These are phyloP conservation scores for Drosophila mimetica DNA, from an alignment of 2,888 invertebrate species.

Conservation along the genomic window DNA sequence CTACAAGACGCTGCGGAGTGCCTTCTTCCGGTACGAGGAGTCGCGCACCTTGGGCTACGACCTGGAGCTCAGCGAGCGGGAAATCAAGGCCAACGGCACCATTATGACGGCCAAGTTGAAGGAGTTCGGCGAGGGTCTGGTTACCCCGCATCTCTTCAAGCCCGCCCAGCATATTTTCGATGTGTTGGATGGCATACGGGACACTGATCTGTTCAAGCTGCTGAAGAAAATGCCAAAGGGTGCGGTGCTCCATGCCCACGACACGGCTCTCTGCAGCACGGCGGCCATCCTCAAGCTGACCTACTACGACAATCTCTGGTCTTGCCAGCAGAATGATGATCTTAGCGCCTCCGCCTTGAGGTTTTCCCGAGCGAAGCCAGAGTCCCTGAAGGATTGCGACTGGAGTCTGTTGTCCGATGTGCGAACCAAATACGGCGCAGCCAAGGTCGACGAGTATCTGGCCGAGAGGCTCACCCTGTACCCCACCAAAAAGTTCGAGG, in stretches of 20 bases:
- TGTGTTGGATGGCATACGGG: conserved; percentile 86
- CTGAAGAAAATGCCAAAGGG: conserved; percentile 89
- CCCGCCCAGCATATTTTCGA: conserved; percentile 89
- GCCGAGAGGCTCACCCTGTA: conserved; percentile 86
- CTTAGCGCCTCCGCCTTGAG: conserved; percentile 50
- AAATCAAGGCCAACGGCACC: conserved; percentile 86
- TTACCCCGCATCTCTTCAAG: conserved; percentile 86
- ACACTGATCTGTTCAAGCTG: conserved; percentile 87
- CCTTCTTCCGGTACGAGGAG: conserved; percentile 85
- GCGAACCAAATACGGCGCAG: conserved; percentile 58
- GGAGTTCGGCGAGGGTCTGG: conserved; percentile 86
- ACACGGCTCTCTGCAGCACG: conserved; percentile 87
- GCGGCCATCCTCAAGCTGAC: conserved; percentile 88
- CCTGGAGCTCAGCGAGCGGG: conserved; percentile 85
- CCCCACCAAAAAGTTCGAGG: conserved; percentile 85
- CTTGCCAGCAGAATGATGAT: conserved; percentile 81
- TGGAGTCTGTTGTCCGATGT: conserved; percentile 75
- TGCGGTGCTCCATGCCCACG: conserved; percentile 89
- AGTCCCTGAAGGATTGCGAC: conserved; percentile 43
- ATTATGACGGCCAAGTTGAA: conserved; percentile 86
- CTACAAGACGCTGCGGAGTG: conserved; percentile 82
- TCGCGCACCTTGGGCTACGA: conserved; percentile 85
- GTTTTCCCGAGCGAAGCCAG: conserved; percentile 68
- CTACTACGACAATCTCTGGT: conserved; percentile 86
- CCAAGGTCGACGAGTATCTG: conserved; percentile 85